Evolutionary conservation across 2,113 vertebrate species (phyloP), one percentile per base, ranked within the genome.

Genomic region (Kobus ellipsiprymnus): DNA sequence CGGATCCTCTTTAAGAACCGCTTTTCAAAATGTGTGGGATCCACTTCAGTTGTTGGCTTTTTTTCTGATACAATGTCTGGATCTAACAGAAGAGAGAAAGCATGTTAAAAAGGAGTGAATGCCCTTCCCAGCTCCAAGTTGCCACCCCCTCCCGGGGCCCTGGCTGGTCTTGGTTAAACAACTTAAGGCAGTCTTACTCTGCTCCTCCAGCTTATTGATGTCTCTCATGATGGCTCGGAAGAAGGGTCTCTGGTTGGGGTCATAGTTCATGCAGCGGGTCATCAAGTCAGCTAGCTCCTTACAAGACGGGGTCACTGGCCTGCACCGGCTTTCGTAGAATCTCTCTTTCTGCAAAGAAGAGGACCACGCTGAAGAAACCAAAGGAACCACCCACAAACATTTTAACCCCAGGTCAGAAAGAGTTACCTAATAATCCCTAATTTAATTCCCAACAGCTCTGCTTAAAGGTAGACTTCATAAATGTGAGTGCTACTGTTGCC

Each of bases 231-330:
- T 99, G 13, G 99, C 99, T 81, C 99, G 99, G 99, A 99, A 99
- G 99, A 99, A 99, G 23, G 99, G 99, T 95, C 99, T 99, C 99
- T 99, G 99, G 87, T 99, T 99, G 98, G 99, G 99, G 98, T 99
- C 99, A 0, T 99, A 99, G 99, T 99, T 99, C 99, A 99, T 99
- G 98, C 99, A 99, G 98, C 99, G 99, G 48, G 99, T 99, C 99
- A 99, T 99, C 92, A 99, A 99, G 62, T 99, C 99, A 16, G 99
- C 99, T 59, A 99, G 99, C 90, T 99, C 99, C 96, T 98, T 99
- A 98, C 99, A 99, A 5, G 99, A 99, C 0, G 99, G 99, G 0
- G 99, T 99, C 25, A 99, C 99, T 96, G 99, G 98, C 87, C 99
- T 98, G 50, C 99, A 99, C 83, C 99, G 99, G 0, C 99, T 99